These are phyloP conservation scores for Tetropium fuscum DNA, from an alignment of 2,888 invertebrate genomes.

Conservation along the genomic window DNA sequence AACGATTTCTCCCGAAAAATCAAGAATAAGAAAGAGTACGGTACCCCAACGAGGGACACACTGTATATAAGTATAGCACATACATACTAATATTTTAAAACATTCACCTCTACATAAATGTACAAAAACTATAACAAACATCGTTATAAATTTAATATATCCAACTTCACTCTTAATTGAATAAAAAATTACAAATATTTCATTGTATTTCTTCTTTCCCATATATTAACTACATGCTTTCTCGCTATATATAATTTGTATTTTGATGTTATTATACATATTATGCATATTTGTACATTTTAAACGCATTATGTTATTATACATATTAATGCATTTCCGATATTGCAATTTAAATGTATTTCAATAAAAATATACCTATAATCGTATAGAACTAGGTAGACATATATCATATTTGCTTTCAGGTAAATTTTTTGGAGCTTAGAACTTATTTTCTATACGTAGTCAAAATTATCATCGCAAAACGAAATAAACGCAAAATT, in stretches of 20 bases:
- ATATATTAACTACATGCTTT: neutral
- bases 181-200: conserved; percentile 7
- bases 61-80: conserved; percentile 4
- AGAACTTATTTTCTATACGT: too few species aligned
- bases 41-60: conserved; percentile 4
- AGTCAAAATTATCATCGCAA: neutral
- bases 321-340: conserved; percentile 4
- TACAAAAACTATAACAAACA: conserved; percentile 7
- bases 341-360: conserved; percentile 2
- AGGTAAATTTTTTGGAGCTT: neutral
- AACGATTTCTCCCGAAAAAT: neutral
- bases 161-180: conserved; percentile 5
- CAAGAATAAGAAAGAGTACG: neutral
- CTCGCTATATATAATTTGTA: neutral
- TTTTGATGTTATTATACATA: too few species aligned
- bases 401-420: neutral
- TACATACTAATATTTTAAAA: conserved; percentile 9
- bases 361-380: neutral
- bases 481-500: neutral
- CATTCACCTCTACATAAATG: conserved; percentile 7
- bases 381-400: conserved; percentile 1
- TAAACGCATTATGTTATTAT: too few species aligned
- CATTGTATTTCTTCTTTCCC: conserved; percentile 6
- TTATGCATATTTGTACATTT: too few species aligned
- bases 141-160: conserved; percentile 8